Evolutionary conservation across 1,140 invertebrate genomes (phyloP).

Genomic region (Aphelenchoides avenae): DNA sequence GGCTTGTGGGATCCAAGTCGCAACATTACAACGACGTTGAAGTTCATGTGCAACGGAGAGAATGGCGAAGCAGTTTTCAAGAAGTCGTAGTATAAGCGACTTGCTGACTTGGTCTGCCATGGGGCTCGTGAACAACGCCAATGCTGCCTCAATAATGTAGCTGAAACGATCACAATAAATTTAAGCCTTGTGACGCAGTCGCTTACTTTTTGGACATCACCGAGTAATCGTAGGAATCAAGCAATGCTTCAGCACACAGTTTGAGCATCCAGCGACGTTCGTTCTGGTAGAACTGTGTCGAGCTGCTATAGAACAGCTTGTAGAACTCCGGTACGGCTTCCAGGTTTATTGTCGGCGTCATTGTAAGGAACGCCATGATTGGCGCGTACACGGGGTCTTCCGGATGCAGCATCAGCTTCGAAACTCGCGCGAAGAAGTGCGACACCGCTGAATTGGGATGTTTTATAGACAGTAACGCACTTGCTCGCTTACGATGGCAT

Average conservation of each 20-base stretch:
- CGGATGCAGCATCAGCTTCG: conserved; percentile 43
- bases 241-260: conserved; percentile 35
- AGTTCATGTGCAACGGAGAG: too few relatives aligned
- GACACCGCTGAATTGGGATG: conserved; percentile 40
- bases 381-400: conserved; percentile 39
- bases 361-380: conserved; percentile 43
- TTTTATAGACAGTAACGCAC: conserved; percentile 1
- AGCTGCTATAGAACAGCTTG: conserved; percentile 48
- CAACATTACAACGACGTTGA: too few relatives aligned
- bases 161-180: too few relatives aligned
- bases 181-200: background rate
- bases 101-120: too few relatives aligned
- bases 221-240: conserved; percentile 46
- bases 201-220: conserved; percentile 41
- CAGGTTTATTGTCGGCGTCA: conserved; percentile 44
- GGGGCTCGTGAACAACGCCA: too few relatives aligned
- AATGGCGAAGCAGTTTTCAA: too few relatives aligned
- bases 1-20: too few relatives aligned
- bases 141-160: too few relatives aligned
- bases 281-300: conserved; percentile 33
- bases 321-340: conserved; percentile 50
- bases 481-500: conserved; percentile 35
- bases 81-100: too few relatives aligned
- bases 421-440: conserved; percentile 49
- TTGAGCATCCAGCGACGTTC: conserved; percentile 46